A percentile compares a stretch with the other conserved stretches of the same genome.
phyloP scores from a whole-genome alignment of 2,113 vertebrate genomes.

The Plecotus auritus region DNA sequence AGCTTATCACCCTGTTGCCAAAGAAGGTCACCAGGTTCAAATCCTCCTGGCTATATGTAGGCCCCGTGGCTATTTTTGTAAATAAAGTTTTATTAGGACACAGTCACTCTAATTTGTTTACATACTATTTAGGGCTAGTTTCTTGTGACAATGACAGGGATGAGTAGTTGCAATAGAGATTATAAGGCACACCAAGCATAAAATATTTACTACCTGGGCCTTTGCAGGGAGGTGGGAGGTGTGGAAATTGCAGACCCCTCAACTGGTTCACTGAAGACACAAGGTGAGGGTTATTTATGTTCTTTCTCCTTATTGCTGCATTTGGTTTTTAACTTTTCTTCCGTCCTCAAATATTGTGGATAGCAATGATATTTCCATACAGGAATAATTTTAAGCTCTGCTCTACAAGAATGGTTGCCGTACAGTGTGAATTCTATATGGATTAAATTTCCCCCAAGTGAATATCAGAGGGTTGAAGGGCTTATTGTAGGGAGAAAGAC shows the following conservation, averaged over 20 bases:
- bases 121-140: neutral
- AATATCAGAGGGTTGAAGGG: neutral
- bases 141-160: fast-evolving
- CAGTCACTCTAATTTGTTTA: neutral
- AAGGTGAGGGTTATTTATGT: slow-evolving; percentile 19
- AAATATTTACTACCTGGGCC: neutral
- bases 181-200: neutral
- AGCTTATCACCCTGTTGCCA: neutral
- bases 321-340: slow-evolving; percentile 39
- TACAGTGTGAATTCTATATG: neutral
- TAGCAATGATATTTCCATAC: slow-evolving; percentile 49
- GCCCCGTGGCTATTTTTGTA: neutral
- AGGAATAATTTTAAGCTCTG: neutral
- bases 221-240: neutral
- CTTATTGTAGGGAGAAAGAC: slow-evolving; percentile 15
- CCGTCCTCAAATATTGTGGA: neutral
- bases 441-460: slow-evolving; percentile 51
- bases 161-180: neutral
- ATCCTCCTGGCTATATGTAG: neutral
- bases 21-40: neutral
- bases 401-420: neutral
- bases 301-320: neutral
- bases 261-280: neutral
- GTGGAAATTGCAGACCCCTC: neutral
- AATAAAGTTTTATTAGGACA: neutral